Conservation (phyloP, 2,113 vertebrate species). For the Ceyx melanurus region DNA sequence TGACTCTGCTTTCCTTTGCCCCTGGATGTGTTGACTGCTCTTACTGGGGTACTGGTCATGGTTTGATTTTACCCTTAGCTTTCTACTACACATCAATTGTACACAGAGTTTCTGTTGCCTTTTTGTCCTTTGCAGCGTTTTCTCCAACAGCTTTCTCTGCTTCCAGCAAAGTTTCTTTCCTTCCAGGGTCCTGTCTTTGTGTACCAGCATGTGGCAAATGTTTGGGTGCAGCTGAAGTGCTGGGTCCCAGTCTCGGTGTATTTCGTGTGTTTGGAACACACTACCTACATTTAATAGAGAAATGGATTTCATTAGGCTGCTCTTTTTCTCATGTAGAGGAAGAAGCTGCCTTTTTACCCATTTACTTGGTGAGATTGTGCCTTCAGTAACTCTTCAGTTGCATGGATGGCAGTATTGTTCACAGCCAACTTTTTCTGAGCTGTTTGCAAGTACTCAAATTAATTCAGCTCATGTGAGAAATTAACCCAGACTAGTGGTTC, state of each 20-base stretch:
- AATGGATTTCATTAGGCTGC: background rate
- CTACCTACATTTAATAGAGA: background rate
- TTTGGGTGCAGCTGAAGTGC: background rate
- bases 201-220: background rate
- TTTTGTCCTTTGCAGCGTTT: background rate
- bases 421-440: background rate
- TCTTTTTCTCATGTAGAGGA: background rate
- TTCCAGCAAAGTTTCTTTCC: background rate
- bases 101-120: background rate
- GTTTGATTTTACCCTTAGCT: background rate
- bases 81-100: background rate
- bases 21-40: background rate
- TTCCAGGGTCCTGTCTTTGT: background rate
- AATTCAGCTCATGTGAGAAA: conserved; percentile 1
- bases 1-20: background rate
- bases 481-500: background rate
- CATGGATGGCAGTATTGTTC: background rate
- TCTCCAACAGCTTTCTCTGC: background rate
- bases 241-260: background rate
- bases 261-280: background rate
- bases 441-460: background rate
- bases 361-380: background rate
- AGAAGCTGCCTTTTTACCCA: background rate
- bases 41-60: background rate
- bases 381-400: background rate